Evolutionary conservation across 2,113 vertebrate species (phyloP), one percentile per base, ranked within the genome.

Genomic region (Melanostigma gelatinosum): DNA sequence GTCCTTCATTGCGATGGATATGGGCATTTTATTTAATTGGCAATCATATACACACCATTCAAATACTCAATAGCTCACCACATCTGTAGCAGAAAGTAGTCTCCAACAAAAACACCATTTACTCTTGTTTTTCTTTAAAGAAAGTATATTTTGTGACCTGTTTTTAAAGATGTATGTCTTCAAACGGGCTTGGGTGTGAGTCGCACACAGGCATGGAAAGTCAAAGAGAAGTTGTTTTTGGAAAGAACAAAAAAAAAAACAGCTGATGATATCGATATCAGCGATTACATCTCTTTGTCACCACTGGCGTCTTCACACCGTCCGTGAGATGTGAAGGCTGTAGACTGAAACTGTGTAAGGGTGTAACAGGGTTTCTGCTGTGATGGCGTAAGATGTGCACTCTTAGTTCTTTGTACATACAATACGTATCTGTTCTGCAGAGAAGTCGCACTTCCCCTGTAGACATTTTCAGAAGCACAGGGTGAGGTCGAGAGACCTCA

Each of bases 381-480:
- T 48, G 62, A 67, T 75, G 24, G 63, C 77, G 62, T 38, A 16
- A 87, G 40, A 72, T 85, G 2, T 57, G n/a, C 1, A 1, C 3
- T 34, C 20, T 32, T 8, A 3, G 15, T 32, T 6, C 42, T 36
- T 0, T 3, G 67, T 52, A 79, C 7, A 34, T 6, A 55, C n/a
- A 55, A 5, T 20, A 27, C 40, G 32, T 42, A 58, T 79, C 64
- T 62, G 1, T 67, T 72, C 44, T 81, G 52, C 61, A 82, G 54
- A 79, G 71, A 88, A 88, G 18, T 86, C 79, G 74, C 48, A 60
- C 72, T 27, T 58, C 27, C 44, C 1, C 8, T 7, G 4, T 1
- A 29, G 15, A 24, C 60, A 34, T 66, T 77, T 84, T 87, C 42
- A 67, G 75, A 86, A 75, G 68, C 48, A 6, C 22, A 16, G 42